Evolutionary conservation across 2,888 invertebrate genomes (phyloP).

Genomic region (Ptychoptera albimana): DNA sequence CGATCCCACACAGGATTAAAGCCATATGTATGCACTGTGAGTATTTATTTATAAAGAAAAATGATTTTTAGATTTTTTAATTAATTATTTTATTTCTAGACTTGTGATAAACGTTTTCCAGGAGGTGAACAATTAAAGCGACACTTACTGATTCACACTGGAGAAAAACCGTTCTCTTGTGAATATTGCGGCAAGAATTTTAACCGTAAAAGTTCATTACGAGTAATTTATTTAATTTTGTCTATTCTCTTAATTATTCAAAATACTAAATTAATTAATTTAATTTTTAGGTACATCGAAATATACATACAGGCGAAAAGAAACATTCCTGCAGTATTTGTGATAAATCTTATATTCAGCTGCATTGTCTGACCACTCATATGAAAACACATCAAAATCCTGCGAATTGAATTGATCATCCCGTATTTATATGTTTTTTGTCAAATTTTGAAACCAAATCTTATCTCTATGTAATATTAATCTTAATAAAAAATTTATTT

Average conservation of each 20-base stretch:
- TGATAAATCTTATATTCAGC: conserved; percentile 2
- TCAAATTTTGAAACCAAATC: too few species aligned
- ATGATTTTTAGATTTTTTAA: too few species aligned
- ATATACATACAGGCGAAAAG: conserved; percentile 12
- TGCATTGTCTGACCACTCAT: conserved; percentile 7
- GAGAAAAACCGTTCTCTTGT: conserved; percentile 18
- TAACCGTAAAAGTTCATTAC: conserved; percentile 16
- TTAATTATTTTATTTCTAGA: not conserved
- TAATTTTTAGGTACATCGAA: conserved; percentile 15
- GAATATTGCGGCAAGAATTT: conserved; percentile 14
- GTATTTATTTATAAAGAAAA: not conserved
- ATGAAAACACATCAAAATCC: conserved; percentile 10
- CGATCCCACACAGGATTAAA: conserved; percentile 24
- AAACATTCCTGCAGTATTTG: conserved; percentile 5
- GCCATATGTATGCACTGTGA: conserved; percentile 20
- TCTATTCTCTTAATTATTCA: too few species aligned
- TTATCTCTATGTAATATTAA: too few species aligned
- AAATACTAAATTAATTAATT: too few species aligned
- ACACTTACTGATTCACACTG: conserved; percentile 23
- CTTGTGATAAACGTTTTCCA: conserved; percentile 23
- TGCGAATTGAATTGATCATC: not conserved
- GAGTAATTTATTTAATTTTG: too few species aligned
- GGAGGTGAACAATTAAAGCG: conserved; percentile 27
- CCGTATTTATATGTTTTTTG: too few species aligned
- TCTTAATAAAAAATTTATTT: too few species aligned